These are phyloP conservation scores for Chaenogobius annularis DNA, from an alignment of 2,113 vertebrate species.

Conservation along the genomic window DNA sequence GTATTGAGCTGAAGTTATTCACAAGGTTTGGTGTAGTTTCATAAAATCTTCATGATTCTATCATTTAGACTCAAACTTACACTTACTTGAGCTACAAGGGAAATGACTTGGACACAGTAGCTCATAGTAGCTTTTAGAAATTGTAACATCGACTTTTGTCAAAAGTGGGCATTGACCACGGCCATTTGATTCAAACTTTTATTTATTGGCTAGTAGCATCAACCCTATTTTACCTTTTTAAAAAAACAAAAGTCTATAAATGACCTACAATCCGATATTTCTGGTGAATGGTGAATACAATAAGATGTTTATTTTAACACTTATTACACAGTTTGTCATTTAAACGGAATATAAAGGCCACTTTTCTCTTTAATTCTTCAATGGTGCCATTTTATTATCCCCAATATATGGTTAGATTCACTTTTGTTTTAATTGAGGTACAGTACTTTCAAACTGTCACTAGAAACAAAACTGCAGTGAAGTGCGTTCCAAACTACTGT, in stretches of 20 bases:
- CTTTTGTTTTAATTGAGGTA: conserved; percentile 40
- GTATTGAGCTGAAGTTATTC: not conserved
- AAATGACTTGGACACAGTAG: too few species aligned
- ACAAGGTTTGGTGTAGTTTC: not conserved
- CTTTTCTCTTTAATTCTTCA: not conserved
- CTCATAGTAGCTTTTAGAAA: not conserved
- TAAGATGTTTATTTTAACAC: conserved; percentile 5
- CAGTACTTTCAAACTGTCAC: conserved; percentile 45
- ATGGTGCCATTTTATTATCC: conserved; percentile 40
- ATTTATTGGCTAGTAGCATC: not conserved
- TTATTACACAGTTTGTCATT: conserved; percentile 27
- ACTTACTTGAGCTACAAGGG: too few species aligned
- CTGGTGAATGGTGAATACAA: not conserved
- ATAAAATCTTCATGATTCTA: not conserved
- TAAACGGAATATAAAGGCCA: conserved; percentile 20
- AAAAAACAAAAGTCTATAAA: not conserved
- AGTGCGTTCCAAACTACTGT: conserved; percentile 38
- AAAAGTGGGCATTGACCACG: not conserved
- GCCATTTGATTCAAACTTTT: not conserved
- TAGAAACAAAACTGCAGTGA: conserved; percentile 26
- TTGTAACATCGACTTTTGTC: not conserved
- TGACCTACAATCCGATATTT: not conserved
- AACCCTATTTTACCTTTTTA: not conserved
- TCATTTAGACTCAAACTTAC: not conserved
- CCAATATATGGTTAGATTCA: conserved; percentile 47